Evolutionary conservation across 1,140 invertebrate species (phyloP).

Genomic region (Ostrea denselamellosa): DNA sequence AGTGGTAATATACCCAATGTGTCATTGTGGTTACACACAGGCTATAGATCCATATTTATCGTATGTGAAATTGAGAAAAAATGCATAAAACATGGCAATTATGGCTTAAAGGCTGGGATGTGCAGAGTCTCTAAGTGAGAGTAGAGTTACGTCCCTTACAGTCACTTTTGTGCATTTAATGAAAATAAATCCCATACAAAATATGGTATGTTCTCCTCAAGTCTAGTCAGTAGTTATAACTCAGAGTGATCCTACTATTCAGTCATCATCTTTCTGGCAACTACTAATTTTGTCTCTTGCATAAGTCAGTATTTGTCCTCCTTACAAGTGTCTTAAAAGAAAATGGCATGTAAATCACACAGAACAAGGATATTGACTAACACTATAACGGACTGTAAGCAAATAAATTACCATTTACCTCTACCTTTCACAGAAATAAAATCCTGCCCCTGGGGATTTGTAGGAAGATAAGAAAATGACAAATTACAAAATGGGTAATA

Average conservation of each 20-base stretch:
- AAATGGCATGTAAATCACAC: slow-evolving; percentile 10
- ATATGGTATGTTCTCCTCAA: neutral
- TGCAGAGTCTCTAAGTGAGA: neutral
- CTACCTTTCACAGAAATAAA: neutral
- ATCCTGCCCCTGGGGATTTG: neutral
- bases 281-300: neutral
- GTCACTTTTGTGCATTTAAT: too few species aligned
- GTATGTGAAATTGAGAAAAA: neutral
- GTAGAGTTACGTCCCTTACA: neutral
- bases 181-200: too few species aligned
- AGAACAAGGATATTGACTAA: neutral
- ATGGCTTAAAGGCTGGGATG: neutral
- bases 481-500: slow-evolving; percentile 29
- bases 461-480: neutral
- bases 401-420: neutral
- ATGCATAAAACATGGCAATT: neutral
- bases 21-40: neutral
- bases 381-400: neutral
- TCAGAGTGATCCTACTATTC: neutral
- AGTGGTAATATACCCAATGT: neutral
- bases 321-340: neutral
- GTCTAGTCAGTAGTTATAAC: neutral
- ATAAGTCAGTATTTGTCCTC: neutral
- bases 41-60: neutral
- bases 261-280: neutral